Conservation (phyloP, 2,113 vertebrate genomes). For the Aldabrachelys gigantea region DNA sequence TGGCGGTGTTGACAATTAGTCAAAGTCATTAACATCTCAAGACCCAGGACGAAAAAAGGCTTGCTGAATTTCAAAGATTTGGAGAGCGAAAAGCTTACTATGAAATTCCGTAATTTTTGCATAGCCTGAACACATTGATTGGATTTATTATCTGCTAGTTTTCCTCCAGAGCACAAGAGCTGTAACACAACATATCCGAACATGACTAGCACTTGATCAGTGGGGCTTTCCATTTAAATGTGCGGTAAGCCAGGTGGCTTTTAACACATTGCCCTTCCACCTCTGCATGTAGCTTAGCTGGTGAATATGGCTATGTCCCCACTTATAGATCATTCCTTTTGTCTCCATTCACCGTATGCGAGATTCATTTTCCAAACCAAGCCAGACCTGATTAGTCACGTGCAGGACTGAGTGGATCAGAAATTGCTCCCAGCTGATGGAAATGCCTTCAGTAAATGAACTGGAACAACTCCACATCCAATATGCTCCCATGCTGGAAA, state of each 20-base stretch:
- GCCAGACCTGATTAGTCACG: neutral
- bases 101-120: conserved; percentile 37
- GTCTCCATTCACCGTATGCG: neutral
- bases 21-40: conserved; percentile 84
- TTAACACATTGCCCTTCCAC: neutral
- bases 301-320: accelerated
- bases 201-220: accelerated
- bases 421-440: neutral
- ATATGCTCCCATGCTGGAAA: neutral
- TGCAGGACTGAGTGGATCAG: accelerated
- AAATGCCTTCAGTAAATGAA: neutral
- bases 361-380: neutral
- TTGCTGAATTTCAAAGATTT: conserved; percentile 71
- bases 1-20: conserved; percentile 87
- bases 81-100: conserved; percentile 20
- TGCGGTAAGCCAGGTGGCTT: neutral
- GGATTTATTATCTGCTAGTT: conserved; percentile 26
- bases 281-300: accelerated
- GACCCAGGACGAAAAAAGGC: conserved; percentile 73
- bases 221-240: neutral
- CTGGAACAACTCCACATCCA: conserved; percentile 22
- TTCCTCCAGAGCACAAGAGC: neutral
- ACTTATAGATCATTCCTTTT: neutral
- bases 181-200: neutral
- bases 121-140: neutral